These are phyloP conservation scores for Rhagoletis pomonella DNA, from an alignment of 1,140 invertebrate genomes.

Conservation along the genomic window DNA sequence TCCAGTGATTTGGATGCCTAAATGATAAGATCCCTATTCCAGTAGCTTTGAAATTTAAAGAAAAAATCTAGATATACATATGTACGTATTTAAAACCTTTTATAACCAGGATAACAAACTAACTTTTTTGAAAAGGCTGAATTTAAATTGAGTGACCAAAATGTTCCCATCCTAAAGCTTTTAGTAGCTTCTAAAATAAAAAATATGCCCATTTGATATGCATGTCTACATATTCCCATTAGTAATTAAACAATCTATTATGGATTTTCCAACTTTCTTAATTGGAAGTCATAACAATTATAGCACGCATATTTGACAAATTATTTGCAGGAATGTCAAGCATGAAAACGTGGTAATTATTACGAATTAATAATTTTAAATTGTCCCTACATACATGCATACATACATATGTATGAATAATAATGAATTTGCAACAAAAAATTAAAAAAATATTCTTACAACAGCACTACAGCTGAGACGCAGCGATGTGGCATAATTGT, in stretches of 20 bases:
- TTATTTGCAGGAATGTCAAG: background rate
- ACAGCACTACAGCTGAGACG: background rate
- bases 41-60: too few species aligned
- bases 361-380: background rate
- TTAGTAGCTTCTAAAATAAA: too few species aligned
- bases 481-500: background rate
- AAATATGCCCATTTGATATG: too few species aligned
- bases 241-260: background rate
- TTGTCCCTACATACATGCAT: background rate
- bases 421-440: background rate
- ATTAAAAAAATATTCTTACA: background rate
- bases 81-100: too few species aligned
- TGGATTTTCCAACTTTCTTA: background rate
- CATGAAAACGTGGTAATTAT: background rate
- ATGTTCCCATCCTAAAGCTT: too few species aligned
- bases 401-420: background rate
- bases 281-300: background rate
- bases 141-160: too few species aligned
- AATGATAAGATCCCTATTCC: too few species aligned
- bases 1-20: too few species aligned
- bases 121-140: too few species aligned
- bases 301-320: background rate
- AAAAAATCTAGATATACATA: too few species aligned
- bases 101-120: too few species aligned
- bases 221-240: too few species aligned